phyloP scores from a whole-genome alignment of 2,888 invertebrate species.

The Mesorhabditis spiculigera region DNA sequence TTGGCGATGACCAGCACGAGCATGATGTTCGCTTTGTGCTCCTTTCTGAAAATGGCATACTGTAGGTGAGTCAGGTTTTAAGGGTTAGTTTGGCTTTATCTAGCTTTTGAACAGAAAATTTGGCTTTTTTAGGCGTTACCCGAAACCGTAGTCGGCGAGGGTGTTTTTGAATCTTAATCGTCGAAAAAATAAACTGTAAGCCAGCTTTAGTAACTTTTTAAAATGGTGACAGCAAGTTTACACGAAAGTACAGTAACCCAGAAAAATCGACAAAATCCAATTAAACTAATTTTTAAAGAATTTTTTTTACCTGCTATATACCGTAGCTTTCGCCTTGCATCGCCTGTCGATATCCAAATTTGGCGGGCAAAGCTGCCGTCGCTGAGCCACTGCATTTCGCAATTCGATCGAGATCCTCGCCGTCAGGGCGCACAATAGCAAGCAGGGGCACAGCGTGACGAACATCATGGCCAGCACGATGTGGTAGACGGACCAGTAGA shows the following conservation, averaged over 20 bases:
- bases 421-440: conserved; percentile 50
- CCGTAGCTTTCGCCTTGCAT: conserved; percentile 1
- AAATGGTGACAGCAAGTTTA: too few species aligned
- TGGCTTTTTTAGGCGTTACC: too few species aligned
- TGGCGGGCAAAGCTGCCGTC: conserved; percentile 9
- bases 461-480: conserved; percentile 49
- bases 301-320: not conserved
- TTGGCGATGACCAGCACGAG: conserved; percentile 54
- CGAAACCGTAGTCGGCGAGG: too few species aligned
- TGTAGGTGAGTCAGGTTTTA: conserved; percentile 11
- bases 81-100: not conserved
- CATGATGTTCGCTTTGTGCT: conserved; percentile 55
- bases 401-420: conserved; percentile 32
- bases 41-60: conserved; percentile 43
- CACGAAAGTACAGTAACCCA: too few species aligned
- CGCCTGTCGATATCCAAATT: not conserved
- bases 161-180: too few species aligned
- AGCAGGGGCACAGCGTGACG: conserved; percentile 50
- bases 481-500: conserved; percentile 54
- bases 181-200: too few species aligned
- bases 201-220: too few species aligned
- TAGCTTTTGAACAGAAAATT: too few species aligned
- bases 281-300: too few species aligned
- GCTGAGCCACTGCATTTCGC: conserved; percentile 16
- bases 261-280: too few species aligned